These are phyloP conservation scores for Linurgus olivaceus DNA, from an alignment of 2,797 vertebrate genomes.

Conservation along the genomic window DNA sequence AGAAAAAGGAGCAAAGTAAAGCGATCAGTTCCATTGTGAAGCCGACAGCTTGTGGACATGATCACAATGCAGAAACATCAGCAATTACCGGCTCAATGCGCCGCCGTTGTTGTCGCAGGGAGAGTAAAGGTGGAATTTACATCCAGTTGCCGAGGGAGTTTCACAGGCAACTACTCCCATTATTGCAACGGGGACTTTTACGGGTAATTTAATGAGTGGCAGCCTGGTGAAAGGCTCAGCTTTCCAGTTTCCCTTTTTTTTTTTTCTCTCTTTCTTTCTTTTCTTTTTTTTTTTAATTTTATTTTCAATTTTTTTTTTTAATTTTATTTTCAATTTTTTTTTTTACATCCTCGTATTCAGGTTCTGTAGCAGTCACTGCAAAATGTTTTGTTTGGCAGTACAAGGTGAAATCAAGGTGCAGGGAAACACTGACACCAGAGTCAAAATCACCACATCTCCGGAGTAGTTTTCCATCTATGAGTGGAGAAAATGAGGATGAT, in stretches of 20 bases:
- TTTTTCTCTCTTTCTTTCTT: neutral
- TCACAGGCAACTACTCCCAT: slow-evolving; percentile 44
- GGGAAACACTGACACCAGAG: neutral
- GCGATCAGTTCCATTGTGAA: neutral
- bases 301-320: neutral
- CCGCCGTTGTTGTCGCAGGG: neutral
- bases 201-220: slow-evolving; percentile 13
- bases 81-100: neutral
- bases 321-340: neutral
- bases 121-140: slow-evolving; percentile 56
- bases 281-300: neutral
- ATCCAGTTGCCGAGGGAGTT: slow-evolving; percentile 26
- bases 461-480: neutral
- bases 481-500: neutral
- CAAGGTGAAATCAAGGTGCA: neutral
- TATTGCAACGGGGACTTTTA: slow-evolving; percentile 22
- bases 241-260: neutral
- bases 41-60: slow-evolving; percentile 16
- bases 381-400: neutral
- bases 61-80: slow-evolving; percentile 43
- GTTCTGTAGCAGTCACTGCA: neutral
- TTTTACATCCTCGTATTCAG: neutral
- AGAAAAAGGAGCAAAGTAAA: neutral
- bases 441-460: neutral
- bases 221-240: neutral